Evolutionary conservation across 2,888 invertebrate species (phyloP).

Genomic region (Proisotoma minuta): DNA sequence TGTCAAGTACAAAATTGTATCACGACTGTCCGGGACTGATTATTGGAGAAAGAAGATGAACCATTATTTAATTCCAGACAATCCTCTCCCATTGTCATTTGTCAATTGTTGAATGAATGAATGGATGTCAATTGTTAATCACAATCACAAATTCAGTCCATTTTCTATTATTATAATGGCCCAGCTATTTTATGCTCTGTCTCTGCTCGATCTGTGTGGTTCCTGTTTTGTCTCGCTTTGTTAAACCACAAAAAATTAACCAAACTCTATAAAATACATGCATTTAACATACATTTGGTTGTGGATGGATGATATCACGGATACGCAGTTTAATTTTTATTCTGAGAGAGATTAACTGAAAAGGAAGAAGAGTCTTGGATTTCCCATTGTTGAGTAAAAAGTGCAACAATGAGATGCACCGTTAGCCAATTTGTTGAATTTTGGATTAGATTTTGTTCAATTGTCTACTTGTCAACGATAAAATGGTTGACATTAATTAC

Average conservation of each 20-base stretch:
- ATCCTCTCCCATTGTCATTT: neutral
- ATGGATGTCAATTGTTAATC: neutral
- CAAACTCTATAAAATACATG: neutral
- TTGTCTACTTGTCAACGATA: neutral
- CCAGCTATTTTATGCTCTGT: neutral
- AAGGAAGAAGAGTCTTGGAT: neutral
- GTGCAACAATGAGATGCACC: neutral
- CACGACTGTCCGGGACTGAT: no score
- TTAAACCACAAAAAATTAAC: neutral
- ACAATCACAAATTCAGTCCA: neutral
- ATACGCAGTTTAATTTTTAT: constrained; percentile 3
- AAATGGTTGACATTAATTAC: constrained; percentile 3
- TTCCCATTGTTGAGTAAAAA: constrained; percentile 1
- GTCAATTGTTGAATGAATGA: constrained; percentile 1
- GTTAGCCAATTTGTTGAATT: neutral
- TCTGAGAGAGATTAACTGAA: neutral
- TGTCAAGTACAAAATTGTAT: no score
- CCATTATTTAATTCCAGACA: no score
- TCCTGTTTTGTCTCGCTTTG: constrained; percentile 12
- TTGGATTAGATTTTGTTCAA: neutral
- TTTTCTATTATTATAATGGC: no score
- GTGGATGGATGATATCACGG: no score
- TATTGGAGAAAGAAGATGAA: no score
- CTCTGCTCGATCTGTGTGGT: constrained; percentile 12
- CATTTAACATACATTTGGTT: neutral